Percentiles rank a stretch among this genome's conserved stretches.
Conservation (phyloP, 2,888 invertebrate species). For the Epinotia nisella region DNA sequence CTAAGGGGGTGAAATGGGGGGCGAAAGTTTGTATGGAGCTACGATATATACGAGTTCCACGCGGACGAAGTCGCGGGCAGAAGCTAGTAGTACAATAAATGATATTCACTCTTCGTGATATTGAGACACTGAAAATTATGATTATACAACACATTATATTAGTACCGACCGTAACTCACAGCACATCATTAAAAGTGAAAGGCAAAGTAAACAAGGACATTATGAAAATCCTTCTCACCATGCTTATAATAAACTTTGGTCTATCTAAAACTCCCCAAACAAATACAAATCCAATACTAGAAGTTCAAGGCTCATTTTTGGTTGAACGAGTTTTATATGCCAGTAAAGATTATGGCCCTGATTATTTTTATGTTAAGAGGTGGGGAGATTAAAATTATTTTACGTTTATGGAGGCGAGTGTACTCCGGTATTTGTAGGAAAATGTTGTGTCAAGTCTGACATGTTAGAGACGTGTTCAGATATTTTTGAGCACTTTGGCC, state of each 20-base stretch:
- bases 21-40: no score
- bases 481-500: no score
- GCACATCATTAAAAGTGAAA: slow-evolving; percentile 8
- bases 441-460: not conserved
- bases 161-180: no score
- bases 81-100: no score
- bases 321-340: slow-evolving; percentile 20
- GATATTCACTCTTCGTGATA: no score
- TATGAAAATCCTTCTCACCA: slow-evolving; percentile 41
- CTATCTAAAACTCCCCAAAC: not conserved
- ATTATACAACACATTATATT: no score
- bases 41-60: no score
- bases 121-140: no score
- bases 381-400: slow-evolving; percentile 44
- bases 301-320: not conserved
- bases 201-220: slow-evolving; percentile 43
- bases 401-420: slow-evolving; percentile 24
- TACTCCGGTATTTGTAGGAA: slow-evolving; percentile 2
- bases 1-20: no score
- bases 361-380: slow-evolving; percentile 45
- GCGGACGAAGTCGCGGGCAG: no score
- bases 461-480: no score
- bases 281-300: not conserved
- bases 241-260: slow-evolving; percentile 39
- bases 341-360: slow-evolving; percentile 41